Base-by-base conservation (phyloP, 2,888 invertebrate species). In the Campoplex capitator region DNA sequence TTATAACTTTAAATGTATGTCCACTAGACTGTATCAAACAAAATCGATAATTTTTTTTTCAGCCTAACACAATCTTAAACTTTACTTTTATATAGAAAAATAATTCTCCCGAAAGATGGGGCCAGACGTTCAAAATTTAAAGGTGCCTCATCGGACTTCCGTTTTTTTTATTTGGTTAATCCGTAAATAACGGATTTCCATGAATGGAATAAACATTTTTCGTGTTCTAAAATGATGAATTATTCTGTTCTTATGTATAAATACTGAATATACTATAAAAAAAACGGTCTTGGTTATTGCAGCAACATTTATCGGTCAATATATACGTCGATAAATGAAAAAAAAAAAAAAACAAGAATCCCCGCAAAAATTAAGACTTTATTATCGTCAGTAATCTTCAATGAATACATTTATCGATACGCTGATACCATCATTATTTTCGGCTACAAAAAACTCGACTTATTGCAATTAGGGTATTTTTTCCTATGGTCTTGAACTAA, bases 141-240 rank as follows among this genome's bases (percentile, higher is more conserved):
- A 56, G 58, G 74, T 58, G 74, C 35, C 56, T 56, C 74, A 74
- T 74, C 42, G 56, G 56, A 74, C 56, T 74, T 74, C 28, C 51
- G n/a, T 74, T 13, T 74, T 74, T 56, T 74, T 74, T 38, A 58
- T 74, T 74, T 74, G n/a, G 71, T 71, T 71, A 71, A 71, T 71
- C 23, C 71, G 71, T 48, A 48, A 71, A 71, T 45, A 71, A 71
- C 48, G 48, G 18, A 48, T 71, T 23, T 71, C 23, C 48, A 71
- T 48, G 48, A 71, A 71, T 71, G 71, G 11, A 71, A 45, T 42
- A 28, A 38, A 71, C 48, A 71, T 68, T 68, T 68, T 68, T 51
- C 68, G 28, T 68, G 42, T 68, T 68, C n/a, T 68, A 18, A 42
- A 42, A 68, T 68, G 35, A 42, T 68, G 42, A 42, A 42, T 42